Evolutionary conservation across 2,113 vertebrate species (phyloP).

Genomic region (Chlamydotis undulata): DNA sequence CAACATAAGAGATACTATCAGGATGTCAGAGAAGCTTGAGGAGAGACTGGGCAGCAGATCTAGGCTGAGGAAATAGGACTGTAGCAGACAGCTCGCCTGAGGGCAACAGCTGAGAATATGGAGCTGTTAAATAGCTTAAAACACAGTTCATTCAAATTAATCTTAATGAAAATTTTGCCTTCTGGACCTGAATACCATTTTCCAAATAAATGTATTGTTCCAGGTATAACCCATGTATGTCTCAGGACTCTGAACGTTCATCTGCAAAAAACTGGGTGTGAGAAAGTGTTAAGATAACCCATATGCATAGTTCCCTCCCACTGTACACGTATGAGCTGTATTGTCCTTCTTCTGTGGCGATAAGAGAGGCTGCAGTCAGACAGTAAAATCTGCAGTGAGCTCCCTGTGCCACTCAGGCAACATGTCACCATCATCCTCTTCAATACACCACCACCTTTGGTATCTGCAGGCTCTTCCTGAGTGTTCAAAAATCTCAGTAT

Average conservation of each 20-base stretch:
- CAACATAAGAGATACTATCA: not conserved
- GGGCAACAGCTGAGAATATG: not conserved
- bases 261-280: not conserved
- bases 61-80: not conserved
- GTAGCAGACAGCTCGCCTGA: not conserved
- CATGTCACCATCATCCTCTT: not conserved
- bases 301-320: not conserved
- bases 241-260: not conserved
- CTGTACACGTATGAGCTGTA: rapidly evolving
- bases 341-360: not conserved
- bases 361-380: not conserved
- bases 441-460: not conserved
- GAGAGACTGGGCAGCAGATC: not conserved
- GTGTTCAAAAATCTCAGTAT: not conserved
- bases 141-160: not conserved
- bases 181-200: not conserved
- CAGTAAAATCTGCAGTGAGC: not conserved
- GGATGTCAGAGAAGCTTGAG: not conserved
- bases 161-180: not conserved
- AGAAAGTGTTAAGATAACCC: not conserved
- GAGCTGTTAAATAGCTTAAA: not conserved
- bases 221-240: not conserved
- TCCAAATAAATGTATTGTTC: not conserved
- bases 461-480: not conserved
- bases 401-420: not conserved